Evolutionary conservation across 2,888 invertebrate species (phyloP).

Genomic region (Apamea crenata): DNA sequence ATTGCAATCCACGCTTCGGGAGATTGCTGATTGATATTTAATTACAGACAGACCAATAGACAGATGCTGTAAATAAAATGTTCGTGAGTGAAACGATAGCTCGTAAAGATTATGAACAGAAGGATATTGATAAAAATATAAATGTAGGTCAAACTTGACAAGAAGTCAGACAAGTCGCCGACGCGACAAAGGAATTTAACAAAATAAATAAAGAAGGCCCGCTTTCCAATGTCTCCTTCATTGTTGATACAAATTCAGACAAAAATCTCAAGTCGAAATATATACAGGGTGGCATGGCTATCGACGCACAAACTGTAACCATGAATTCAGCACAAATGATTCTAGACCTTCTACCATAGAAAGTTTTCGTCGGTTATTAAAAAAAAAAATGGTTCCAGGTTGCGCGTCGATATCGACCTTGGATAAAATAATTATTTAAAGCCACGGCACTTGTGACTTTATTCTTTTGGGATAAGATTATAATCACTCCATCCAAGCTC

Average conservation of each 20-base stretch:
- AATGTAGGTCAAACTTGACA: conserved; percentile 23
- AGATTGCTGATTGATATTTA: conserved; percentile 44
- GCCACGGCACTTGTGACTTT: too few relatives aligned
- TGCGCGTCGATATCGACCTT: too few relatives aligned
- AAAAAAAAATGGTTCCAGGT: too few relatives aligned
- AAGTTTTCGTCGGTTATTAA: too few relatives aligned
- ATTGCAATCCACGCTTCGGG: conserved; percentile 28
- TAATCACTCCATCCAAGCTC: background rate
- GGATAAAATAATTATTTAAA: too few relatives aligned
- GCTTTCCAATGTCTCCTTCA: background rate
- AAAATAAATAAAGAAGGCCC: conserved; percentile 28
- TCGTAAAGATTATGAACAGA: background rate
- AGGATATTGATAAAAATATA: background rate
- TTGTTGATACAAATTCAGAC: background rate
- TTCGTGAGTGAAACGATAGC: background rate
- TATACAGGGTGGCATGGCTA: too few relatives aligned
- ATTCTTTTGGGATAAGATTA: background rate
- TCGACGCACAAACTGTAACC: too few relatives aligned
- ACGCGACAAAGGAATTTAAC: conserved; percentile 9
- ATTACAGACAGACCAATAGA: conserved; percentile 23
- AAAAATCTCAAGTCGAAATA: background rate
- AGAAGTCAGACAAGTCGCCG: background rate
- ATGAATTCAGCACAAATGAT: too few relatives aligned
- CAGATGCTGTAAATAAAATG: background rate
- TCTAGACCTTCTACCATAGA: too few relatives aligned